A percentile compares a stretch with the other conserved stretches of the same genome.
Evolutionary conservation across 1,140 invertebrate species (phyloP).

Genomic region (Bombus breviceps): DNA sequence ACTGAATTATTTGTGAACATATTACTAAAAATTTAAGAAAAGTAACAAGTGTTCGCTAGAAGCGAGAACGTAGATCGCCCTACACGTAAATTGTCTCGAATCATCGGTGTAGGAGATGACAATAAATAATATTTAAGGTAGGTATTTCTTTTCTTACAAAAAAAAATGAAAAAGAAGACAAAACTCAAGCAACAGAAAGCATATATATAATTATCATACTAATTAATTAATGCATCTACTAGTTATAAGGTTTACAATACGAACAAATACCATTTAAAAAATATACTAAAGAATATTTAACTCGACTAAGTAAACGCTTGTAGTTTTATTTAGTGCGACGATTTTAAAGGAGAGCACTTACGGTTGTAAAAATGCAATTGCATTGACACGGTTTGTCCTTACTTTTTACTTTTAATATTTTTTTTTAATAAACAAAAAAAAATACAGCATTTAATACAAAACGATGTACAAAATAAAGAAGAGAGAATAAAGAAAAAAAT

Average conservation of each 20-base stretch:
- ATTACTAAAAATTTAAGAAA: background rate
- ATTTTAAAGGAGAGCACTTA: conserved; percentile 17
- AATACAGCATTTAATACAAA: background rate
- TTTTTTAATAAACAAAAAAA: background rate
- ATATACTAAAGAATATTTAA: conserved; percentile 68
- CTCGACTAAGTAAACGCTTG: conserved; percentile 69
- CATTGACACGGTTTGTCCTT: background rate
- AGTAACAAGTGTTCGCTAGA: background rate
- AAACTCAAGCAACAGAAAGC: conserved; percentile 64
- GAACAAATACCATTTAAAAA: conserved; percentile 71
- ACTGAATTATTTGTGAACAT: background rate
- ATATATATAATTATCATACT: conserved; percentile 39
- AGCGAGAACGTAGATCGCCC: conserved; percentile 55
- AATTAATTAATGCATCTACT: conserved; percentile 69
- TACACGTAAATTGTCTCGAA: conserved; percentile 51
- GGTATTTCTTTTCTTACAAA: conserved; percentile 56
- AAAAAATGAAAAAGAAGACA: conserved; percentile 53
- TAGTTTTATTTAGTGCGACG: conserved; percentile 66
- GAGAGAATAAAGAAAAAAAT: background rate
- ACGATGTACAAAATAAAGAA: background rate
- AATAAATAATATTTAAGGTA: conserved; percentile 69
- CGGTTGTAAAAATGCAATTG: conserved; percentile 2
- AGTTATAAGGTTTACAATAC: conserved; percentile 62
- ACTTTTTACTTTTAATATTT: background rate
- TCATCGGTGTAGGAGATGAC: conserved; percentile 56